Base-by-base conservation (phyloP, 2,797 vertebrate genomes). In the Smutsia gigantea region DNA sequence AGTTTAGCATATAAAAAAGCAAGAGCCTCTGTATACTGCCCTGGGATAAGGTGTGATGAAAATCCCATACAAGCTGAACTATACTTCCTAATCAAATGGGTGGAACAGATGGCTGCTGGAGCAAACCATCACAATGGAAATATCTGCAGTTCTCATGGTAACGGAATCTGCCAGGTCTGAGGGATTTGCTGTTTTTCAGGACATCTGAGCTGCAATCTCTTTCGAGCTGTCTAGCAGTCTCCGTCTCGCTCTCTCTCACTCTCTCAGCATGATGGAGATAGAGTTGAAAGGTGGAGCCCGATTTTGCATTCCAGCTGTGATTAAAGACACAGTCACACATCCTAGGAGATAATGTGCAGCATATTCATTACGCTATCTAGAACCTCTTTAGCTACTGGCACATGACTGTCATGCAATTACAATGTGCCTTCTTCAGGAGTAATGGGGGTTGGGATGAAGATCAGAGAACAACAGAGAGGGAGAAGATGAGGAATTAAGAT, bases 101-200 rank as follows among this genome's bases (percentile, higher is more conserved):
- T 99, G 99, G 99, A 99, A 99, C 99, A 99, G 99, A 99, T 99
- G 99, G 99, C 99, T 99, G 99, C 99, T 99, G 99, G 99, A 99
- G 99, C 99, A 99, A 99, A 99, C 98, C 99, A 99, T 99, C 99
- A 99, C 99, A 99, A 99, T 99, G 99, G 99, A 99, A 99, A 99
- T 99, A 99, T 99, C 99, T 99, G 99, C 99, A 99, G 99, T 99
- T 99, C 99, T 99, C 99, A 99, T 99, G 99, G 99, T 99, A 99
- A 99, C 99, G 99, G 99, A 99, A 99, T 99, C 99, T 99, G 99
- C 99, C 99, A 99, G 99, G 99, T 99, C 99, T 99, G 99, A 99
- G 99, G 99, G 99, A 99, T 99, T 99, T 99, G 99, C 99, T 99
- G 99, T 99, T 99, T 99, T 99, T 98, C 99, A 99, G 99, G 99